Conservation (phyloP, 1,140 invertebrate genomes). For the Ostrea denselamellosa region DNA sequence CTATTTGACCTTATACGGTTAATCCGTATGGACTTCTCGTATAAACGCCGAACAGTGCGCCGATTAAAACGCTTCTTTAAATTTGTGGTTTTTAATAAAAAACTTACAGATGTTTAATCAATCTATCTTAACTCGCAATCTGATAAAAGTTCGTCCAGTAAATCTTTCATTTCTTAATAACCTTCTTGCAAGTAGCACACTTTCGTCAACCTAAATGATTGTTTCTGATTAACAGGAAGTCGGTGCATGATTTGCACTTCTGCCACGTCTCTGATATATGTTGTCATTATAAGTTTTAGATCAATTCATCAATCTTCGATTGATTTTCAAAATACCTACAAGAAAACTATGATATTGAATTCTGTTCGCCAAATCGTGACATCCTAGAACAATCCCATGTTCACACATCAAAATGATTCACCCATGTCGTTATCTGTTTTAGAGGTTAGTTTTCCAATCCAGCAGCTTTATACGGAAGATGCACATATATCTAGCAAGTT, state of each 20-base stretch:
- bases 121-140: conserved; percentile 16
- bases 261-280: not conserved
- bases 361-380: conserved; percentile 24
- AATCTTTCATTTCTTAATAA: not conserved
- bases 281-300: conserved; percentile 8
- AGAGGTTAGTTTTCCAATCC: not conserved
- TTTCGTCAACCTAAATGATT: not conserved
- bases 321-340: conserved; percentile 14
- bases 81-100: conserved; percentile 29
- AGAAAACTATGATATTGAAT: conserved; percentile 6
- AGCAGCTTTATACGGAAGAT: not conserved
- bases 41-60: not conserved
- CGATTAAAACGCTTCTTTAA: conserved; percentile 30
- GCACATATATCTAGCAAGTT: not conserved
- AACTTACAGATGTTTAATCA: conserved; percentile 38
- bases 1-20: conserved; percentile 37
- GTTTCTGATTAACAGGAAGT: not conserved
- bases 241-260: conserved; percentile 9
- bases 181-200: not conserved
- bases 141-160: not conserved
- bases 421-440: not conserved
- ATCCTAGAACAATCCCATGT: not conserved
- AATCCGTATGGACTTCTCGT: not conserved
- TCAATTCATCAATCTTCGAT: conserved; percentile 26
- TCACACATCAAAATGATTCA: conserved; percentile 22